These are phyloP conservation scores for Liopterus haemorrhoidalis DNA, from an alignment of 2,888 invertebrate genomes.

Conservation along the genomic window DNA sequence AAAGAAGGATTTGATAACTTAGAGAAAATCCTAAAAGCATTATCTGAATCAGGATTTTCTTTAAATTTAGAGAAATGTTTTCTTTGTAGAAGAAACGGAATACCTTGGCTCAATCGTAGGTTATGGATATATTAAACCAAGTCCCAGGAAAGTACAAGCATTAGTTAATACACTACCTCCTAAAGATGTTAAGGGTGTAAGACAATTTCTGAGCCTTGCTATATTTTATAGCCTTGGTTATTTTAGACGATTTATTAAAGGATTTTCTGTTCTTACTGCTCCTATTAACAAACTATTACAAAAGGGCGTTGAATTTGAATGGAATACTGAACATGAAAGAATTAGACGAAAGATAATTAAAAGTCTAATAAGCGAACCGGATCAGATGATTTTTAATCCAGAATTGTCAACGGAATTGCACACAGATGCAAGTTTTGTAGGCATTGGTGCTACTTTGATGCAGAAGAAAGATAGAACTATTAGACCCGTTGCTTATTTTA, in stretches of 20 bases:
- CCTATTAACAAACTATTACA: conserved; percentile 26
- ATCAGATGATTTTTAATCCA: conserved; percentile 22
- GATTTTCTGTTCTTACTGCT: conserved; percentile 23
- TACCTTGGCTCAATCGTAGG: conserved; percentile 17
- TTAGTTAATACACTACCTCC: conserved; percentile 11
- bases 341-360: conserved; percentile 23
- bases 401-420: too few relatives aligned
- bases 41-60: background rate
- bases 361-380: conserved; percentile 22
- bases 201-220: background rate
- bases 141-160: conserved; percentile 26
- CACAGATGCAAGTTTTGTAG: conserved; percentile 16
- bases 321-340: conserved; percentile 21
- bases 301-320: conserved; percentile 25
- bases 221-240: too few relatives aligned
- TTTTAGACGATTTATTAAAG: background rate
- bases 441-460: conserved; percentile 7
- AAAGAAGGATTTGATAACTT: background rate
- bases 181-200: background rate
- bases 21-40: background rate
- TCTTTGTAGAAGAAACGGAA: background rate
- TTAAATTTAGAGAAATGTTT: background rate
- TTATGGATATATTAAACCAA: background rate
- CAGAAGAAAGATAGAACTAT: conserved; percentile 8
- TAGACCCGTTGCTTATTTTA: conserved; percentile 16